These are phyloP conservation scores for Orbicella faveolata DNA, from an alignment of 64 coral and sea anemone species.

Conservation along the genomic window DNA sequence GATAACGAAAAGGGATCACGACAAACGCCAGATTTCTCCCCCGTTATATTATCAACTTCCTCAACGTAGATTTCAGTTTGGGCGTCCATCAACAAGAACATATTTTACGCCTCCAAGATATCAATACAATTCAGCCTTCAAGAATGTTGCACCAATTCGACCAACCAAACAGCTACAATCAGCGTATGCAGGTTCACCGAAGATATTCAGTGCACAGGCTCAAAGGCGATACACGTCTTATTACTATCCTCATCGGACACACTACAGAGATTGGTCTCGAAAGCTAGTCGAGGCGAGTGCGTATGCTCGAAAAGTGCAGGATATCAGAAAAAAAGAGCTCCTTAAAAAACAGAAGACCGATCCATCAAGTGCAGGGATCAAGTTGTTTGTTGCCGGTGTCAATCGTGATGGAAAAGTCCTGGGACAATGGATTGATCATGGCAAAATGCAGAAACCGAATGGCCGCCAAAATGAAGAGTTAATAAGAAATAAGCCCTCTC, in stretches of 20 bases:
- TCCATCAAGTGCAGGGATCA: constrained; percentile 8
- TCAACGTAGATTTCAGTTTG: not conserved
- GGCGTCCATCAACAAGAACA: not conserved
- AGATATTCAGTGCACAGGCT: not conserved
- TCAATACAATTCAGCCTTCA: constrained; percentile 8
- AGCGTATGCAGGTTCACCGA: not conserved
- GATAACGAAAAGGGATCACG: not conserved
- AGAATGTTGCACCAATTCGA: not conserved
- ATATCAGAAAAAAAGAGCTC: not conserved
- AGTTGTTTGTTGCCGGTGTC: constrained; percentile 27
- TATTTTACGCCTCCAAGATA: not conserved
- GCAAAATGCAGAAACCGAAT: not conserved
- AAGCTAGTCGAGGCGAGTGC: constrained; percentile 4
- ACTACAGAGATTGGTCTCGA: constrained; percentile 30
- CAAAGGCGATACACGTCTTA: not conserved
- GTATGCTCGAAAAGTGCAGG: not conserved
- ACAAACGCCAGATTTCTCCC: constrained; percentile 6
- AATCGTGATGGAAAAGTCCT: constrained; percentile 11
- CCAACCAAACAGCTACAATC: not conserved
- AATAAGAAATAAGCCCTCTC: not conserved
- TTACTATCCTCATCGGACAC: constrained; percentile 10
- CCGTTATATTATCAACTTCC: not conserved
- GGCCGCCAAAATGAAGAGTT: not conserved
- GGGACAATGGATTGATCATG: not conserved
- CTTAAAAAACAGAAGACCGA: not conserved